phyloP scores from a whole-genome alignment of 2,113 vertebrate genomes.

The Sphaerodactylus townsendi region DNA sequence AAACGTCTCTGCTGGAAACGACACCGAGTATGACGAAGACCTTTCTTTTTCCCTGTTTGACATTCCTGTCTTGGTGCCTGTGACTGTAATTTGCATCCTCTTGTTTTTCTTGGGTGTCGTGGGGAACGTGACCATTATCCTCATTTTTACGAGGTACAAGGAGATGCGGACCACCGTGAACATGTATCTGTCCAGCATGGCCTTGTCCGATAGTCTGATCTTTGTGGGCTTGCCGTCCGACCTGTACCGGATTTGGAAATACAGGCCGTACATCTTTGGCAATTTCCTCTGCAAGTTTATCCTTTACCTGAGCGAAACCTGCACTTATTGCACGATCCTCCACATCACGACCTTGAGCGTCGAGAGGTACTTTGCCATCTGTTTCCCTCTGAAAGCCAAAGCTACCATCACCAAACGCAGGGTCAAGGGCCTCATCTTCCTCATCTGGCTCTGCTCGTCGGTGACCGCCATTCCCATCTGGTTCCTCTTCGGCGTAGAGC shows the following conservation, averaged over 20 bases:
- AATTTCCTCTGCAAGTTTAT: conserved; percentile 56
- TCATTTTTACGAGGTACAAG: conserved; percentile 31
- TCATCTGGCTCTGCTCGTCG: conserved; percentile 39
- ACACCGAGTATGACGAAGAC: neutral
- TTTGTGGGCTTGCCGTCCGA: conserved; percentile 50
- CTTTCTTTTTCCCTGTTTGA: conserved; percentile 37
- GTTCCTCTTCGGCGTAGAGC: conserved; percentile 46
- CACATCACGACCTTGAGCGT: conserved; percentile 47
- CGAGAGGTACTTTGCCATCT: conserved; percentile 53
- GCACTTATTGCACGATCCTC: conserved; percentile 51
- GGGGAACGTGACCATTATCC: conserved; percentile 43
- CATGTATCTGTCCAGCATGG: conserved; percentile 57
- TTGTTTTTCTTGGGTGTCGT: conserved; percentile 45
- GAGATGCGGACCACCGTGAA: conserved; percentile 49
- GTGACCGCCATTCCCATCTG: conserved; percentile 29
- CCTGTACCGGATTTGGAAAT: conserved; percentile 57
- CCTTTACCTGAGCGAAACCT: conserved; percentile 51
- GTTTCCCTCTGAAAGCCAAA: conserved; percentile 56
- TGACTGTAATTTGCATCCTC: conserved; percentile 35
- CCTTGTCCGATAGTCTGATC: conserved; percentile 27
- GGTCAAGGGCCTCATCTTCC: conserved; percentile 40
- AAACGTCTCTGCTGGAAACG: neutral
- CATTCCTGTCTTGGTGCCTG: neutral
- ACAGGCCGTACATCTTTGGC: conserved; percentile 52
- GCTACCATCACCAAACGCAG: conserved; percentile 34